Conservation (phyloP, 1,140 invertebrate genomes). For the Ditylenchus dipsaci region DNA sequence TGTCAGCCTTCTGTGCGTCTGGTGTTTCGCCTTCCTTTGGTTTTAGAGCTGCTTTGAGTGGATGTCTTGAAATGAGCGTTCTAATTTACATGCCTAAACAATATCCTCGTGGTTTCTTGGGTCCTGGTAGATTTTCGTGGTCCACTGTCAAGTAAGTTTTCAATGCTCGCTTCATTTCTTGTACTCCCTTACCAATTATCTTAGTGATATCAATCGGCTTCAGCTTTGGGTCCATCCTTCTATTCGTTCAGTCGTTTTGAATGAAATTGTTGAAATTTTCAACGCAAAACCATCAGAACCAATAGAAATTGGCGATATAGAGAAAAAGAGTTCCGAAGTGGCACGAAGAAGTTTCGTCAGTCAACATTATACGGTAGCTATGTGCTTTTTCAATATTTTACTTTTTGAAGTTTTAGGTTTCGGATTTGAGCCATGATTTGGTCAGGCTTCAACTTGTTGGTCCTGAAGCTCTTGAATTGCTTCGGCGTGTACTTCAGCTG, state of each 20-base stretch:
- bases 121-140: slow-evolving; percentile 31
- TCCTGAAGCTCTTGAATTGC: neutral
- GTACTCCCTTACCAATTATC: neutral
- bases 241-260: neutral
- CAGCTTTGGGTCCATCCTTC: slow-evolving; percentile 25
- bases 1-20: neutral
- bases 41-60: slow-evolving; percentile 9
- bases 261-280: neutral
- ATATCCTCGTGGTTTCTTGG: slow-evolving; percentile 24
- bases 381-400: too few relatives aligned
- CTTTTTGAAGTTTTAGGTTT: slow-evolving; percentile 15
- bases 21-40: slow-evolving; percentile 14
- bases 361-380: too few relatives aligned
- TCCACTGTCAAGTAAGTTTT: slow-evolving; percentile 10
- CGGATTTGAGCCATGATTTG: slow-evolving; percentile 15
- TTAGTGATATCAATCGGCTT: slow-evolving; percentile 9
- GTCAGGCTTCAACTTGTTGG: slow-evolving; percentile 23
- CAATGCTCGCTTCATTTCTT: neutral
- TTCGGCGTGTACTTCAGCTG: slow-evolving; percentile 8
- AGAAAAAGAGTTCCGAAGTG: neutral
- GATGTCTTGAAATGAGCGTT: slow-evolving; percentile 6
- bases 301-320: neutral
- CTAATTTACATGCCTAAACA: slow-evolving; percentile 18
- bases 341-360: neutral
- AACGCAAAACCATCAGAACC: neutral